Evolutionary conservation across 2,888 invertebrate species (phyloP).

Genomic region (Biston stratarius): DNA sequence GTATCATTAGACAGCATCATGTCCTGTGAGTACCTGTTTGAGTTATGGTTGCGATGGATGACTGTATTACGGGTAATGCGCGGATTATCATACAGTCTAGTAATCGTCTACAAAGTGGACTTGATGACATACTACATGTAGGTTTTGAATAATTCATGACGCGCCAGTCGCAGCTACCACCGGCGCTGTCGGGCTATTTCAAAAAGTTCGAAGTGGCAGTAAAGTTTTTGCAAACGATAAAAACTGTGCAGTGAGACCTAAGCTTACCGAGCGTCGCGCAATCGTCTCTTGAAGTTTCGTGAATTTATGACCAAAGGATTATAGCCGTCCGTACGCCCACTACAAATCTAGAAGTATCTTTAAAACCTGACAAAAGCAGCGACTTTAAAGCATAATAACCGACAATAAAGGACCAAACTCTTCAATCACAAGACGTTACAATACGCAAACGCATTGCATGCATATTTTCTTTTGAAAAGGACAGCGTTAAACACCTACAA

Average conservation of each 20-base stretch:
- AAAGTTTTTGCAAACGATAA: constrained; percentile 64
- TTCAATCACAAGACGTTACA: constrained; percentile 34
- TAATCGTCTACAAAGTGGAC: constrained; percentile 46
- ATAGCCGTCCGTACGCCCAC: constrained; percentile 58
- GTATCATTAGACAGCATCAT: constrained; percentile 69
- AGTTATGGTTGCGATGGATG: constrained; percentile 59
- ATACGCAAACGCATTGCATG: constrained; percentile 30
- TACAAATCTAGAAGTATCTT: constrained; percentile 48
- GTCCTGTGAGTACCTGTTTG: constrained; percentile 55
- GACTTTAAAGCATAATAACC: constrained; percentile 41
- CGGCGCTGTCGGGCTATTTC: constrained; percentile 24
- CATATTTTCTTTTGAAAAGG: constrained; percentile 39
- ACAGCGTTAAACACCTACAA: constrained; percentile 43
- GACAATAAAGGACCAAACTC: constrained; percentile 35
- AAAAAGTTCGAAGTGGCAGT: constrained; percentile 47
- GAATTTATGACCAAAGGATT: constrained; percentile 64
- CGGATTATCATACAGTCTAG: constrained; percentile 44
- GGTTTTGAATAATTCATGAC: constrained; percentile 37
- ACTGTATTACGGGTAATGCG: constrained; percentile 47
- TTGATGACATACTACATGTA: constrained; percentile 39
- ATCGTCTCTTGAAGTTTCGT: constrained; percentile 52
- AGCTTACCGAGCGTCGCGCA: constrained; percentile 53
- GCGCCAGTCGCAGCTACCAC: constrained; percentile 32
- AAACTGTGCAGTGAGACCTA: constrained; percentile 60
- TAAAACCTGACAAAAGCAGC: constrained; percentile 49